Evolutionary conservation across 2,888 invertebrate species (phyloP).

Genomic region (Hirtodrosophila confusa): DNA sequence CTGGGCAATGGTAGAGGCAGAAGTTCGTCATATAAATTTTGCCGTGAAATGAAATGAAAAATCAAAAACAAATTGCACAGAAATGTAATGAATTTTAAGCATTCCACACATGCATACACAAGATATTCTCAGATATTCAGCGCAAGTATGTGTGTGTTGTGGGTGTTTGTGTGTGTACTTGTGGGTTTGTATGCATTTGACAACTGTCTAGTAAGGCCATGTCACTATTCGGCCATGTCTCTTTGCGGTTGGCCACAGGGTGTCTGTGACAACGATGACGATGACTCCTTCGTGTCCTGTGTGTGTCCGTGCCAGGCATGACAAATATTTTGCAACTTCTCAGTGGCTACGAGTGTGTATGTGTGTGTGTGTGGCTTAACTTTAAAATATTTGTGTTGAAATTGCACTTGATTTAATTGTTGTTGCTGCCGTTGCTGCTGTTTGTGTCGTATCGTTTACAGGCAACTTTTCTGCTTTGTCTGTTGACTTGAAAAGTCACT

Average conservation of each 20-base stretch:
- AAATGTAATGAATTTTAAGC: constrained; percentile 78
- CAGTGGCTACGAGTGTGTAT: constrained; percentile 32
- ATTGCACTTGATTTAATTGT: constrained; percentile 79
- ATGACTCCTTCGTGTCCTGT: constrained; percentile 48
- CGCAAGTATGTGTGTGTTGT: constrained; percentile 14
- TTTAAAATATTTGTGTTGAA: constrained; percentile 76
- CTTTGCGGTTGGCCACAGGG: constrained; percentile 79
- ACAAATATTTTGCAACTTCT: constrained; percentile 76
- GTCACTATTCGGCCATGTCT: constrained; percentile 76
- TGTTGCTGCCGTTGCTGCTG: constrained; percentile 43
- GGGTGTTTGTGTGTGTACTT: constrained; percentile 11
- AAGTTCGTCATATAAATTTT: constrained; percentile 57
- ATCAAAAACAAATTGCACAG: constrained; percentile 76
- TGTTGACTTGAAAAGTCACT: constrained; percentile 69
- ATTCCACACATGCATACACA: constrained; percentile 62
- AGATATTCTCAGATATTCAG: constrained; percentile 33
- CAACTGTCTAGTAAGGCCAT: constrained; percentile 77
- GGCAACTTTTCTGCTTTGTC: constrained; percentile 56
- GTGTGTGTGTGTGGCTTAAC: constrained; percentile 56
- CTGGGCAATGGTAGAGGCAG: too few relatives aligned
- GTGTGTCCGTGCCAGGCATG: constrained; percentile 72
- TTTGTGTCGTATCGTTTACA: constrained; percentile 69
- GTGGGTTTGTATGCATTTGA: constrained; percentile 59
- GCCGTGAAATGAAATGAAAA: constrained; percentile 74
- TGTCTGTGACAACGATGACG: constrained; percentile 68